Base-by-base conservation (phyloP, 1,140 invertebrate genomes). In the Musca vetustissima region DNA sequence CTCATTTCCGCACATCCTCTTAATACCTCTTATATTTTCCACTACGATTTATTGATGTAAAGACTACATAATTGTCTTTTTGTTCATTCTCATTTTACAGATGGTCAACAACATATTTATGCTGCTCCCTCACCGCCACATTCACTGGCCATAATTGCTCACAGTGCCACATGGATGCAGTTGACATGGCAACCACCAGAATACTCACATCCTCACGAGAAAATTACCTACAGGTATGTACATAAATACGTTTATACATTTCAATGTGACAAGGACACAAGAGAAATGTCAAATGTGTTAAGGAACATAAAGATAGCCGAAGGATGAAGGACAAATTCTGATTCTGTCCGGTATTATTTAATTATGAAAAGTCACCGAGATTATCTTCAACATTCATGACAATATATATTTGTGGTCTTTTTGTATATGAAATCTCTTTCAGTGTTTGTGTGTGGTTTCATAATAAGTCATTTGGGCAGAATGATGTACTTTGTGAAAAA, bases 141-240 rank as follows among this genome's bases (percentile, higher is more conserved):
- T 76, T 90, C 89, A 1, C 79, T 94, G 19, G 86, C 90, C 4
- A 88, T 94, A n/a, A 88, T 88, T 1, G 87, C 86, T 64, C 91
- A 90, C 72, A 91, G 90, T 61, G 91, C 91, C 25, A 91, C 90
- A 11, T 92, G 89, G 85, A 87, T 93, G 64, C 90, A 90, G 8
- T 85, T 93, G 36, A 86, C 86, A 28, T 93, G 92, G 92, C 91
- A 93, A 76, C 91, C 92, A 15, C 92, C 92, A 0, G 88, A 91
- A 78, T 90, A 91, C 80, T 89, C 89, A 49, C 88, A 91, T 79
- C 90, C 90, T 0, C 87, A 90, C 28, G 91, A 93, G 75, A 87
- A 88, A 73, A 88, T 93, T 19, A 85, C 86, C 4, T 93, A 92
- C 80, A 89, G 85, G 90, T 91, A 81, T 84, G n/a, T 22, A 19